Evolutionary conservation across 2,888 invertebrate genomes (phyloP), one percentile per base, ranked within the genome.

Genomic region (Pseudococcus jackbeardsleyi): DNA sequence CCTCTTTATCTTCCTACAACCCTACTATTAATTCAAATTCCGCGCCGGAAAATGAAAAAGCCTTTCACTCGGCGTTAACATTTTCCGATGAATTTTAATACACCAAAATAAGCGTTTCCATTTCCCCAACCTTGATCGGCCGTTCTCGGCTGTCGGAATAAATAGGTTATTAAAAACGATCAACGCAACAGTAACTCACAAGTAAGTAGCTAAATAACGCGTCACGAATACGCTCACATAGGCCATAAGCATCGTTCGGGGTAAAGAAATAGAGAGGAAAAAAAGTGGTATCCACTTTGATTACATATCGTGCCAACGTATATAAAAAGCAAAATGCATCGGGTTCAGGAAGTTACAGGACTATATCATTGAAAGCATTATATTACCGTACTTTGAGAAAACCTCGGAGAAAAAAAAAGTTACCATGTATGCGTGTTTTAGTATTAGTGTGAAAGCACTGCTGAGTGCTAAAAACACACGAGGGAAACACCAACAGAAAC

Each of bases 381-480:
- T 77, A 77, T 77, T 77, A 46, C 79, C 39, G 79, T 46, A 46
- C 85, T 85, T 59, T 85, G 85, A 85, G 85, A 64, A 59, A 85
- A 59, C 59, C 85, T 54, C 39, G 85, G 33, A 26, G 64, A 39
- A 42, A 59, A 86, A 85, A 86, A 86, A 86, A 68, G 64, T 86
- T 68, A 86, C 86, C 86, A 46, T 19, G 39, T 22, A 72, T 79
- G 86, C 86, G 86, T 86, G 86, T 72, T 64, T 64, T 64, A 86
- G 46, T 42, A 64, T 46, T 86, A 46, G 72, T 68, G 72, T 46
- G 68, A 86, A 86, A 86, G 86, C 72, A 64, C 26, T 64, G 46
- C 26, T 64, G 46, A 86, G 86, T 68, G 68, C 72, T 86, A 86
- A 86, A 86, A 86, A 86, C 86, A 86, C 86, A 86, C 72, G 68